These are phyloP conservation scores for Dysidea cf. avara DNA, from an alignment of 37 sponge, comb jelly and placozoan genomes.

Conservation along the genomic window DNA sequence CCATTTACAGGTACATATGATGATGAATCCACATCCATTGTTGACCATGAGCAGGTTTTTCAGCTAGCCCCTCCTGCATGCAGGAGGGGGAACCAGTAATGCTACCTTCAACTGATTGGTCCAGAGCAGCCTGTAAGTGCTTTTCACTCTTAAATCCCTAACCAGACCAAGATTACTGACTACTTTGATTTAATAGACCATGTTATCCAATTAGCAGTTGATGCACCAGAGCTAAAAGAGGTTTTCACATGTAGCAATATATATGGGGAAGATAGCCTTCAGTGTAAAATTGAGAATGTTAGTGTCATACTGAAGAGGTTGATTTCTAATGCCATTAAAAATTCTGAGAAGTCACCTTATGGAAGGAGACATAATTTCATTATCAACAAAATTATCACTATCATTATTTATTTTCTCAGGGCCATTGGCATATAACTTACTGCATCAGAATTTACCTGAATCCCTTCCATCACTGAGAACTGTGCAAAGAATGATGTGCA, in stretches of 20 bases:
- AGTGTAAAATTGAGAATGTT: too few species aligned
- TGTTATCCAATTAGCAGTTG: background rate
- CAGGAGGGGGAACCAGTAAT: background rate
- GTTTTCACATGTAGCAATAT: too few species aligned
- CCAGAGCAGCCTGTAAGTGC: background rate
- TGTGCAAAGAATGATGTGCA: constrained; percentile 22
- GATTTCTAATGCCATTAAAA: constrained; percentile 16
- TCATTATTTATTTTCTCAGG: constrained; percentile 22
- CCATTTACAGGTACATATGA: too few species aligned
- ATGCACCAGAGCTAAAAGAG: background rate
- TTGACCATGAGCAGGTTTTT: background rate
- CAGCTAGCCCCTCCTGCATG: constrained; percentile 1
- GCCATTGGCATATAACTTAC: constrained; percentile 22
- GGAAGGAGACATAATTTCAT: background rate
- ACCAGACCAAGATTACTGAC: background rate
- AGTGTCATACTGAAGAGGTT: too few species aligned
- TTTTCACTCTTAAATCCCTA: background rate
- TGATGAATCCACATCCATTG: background rate
- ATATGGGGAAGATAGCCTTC: too few species aligned
- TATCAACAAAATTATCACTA: constrained; percentile 19
- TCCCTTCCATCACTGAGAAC: constrained; percentile 26
- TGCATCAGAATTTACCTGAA: constrained; percentile 6
- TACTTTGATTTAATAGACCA: background rate
- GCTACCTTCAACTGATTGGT: background rate
- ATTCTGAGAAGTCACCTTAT: constrained; percentile 5